These are phyloP conservation scores for Heliangelus exortis DNA, from an alignment of 2,797 vertebrate species.

Conservation along the genomic window DNA sequence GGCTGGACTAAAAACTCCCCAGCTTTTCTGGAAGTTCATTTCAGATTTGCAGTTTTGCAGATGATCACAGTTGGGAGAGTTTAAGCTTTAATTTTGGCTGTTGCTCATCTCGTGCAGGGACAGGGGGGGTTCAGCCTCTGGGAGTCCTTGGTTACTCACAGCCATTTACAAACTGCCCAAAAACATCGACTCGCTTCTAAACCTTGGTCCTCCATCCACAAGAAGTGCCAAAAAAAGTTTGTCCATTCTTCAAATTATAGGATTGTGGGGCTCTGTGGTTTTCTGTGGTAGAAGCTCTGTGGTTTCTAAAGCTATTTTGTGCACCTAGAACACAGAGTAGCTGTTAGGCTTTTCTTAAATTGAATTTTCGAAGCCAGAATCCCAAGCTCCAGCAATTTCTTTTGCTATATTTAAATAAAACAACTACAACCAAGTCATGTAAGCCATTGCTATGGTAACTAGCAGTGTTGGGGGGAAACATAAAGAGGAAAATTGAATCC, in stretches of 20 bases:
- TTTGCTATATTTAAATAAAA: conserved; percentile 60
- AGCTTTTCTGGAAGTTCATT: not conserved
- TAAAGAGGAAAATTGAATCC: not conserved
- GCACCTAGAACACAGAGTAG: conserved; percentile 41
- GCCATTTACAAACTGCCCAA: not conserved
- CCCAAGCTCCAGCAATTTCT: conserved; percentile 49
- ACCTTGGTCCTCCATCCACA: not conserved
- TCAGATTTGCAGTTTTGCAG: not conserved
- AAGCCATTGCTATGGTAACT: not conserved
- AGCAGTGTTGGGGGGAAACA: conserved; percentile 5
- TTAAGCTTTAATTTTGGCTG: not conserved
- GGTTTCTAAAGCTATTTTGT: conserved; percentile 66
- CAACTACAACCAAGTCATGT: conserved; percentile 8
- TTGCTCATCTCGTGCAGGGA: not conserved
- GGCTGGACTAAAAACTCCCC: not conserved
- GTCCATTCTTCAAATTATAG: conserved; percentile 56
- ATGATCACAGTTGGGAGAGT: rapidly evolving
- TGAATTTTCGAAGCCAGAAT: conserved; percentile 36
- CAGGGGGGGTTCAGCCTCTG: not conserved
- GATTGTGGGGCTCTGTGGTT: conserved; percentile 46
- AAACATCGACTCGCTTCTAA: not conserved
- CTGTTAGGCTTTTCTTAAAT: conserved; percentile 49
- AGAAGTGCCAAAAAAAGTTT: conserved; percentile 54
- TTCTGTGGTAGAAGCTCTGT: conserved; percentile 38
- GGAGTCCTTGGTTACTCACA: not conserved